Conservation (phyloP, 1,140 invertebrate species). For the Pogonomyrmex barbatus region DNA sequence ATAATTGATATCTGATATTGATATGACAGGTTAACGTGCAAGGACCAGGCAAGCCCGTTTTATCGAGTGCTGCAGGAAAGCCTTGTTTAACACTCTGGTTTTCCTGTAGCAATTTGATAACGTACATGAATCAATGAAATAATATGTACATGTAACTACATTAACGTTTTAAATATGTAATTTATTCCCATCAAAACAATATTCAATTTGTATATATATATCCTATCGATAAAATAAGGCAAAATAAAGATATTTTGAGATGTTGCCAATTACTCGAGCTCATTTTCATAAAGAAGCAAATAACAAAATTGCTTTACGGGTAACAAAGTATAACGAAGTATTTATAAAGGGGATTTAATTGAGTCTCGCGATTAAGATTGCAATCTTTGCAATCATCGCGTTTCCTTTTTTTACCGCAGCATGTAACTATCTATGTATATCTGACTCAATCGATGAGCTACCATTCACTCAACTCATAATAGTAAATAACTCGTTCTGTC, state of each 20-base stretch:
- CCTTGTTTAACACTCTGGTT: conserved; percentile 14
- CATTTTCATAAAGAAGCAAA: not conserved
- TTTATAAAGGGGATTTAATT: not conserved
- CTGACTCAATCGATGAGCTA: conserved; percentile 12
- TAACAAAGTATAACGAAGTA: not conserved
- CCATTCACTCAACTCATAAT: not conserved
- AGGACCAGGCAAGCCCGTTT: not conserved
- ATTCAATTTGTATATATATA: not conserved
- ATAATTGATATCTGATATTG: conserved; percentile 26
- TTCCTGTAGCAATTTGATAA: conserved; percentile 19
- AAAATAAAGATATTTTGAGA: not conserved
- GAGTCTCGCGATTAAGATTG: conserved; percentile 17
- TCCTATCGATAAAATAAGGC: not conserved
- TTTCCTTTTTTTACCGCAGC: not conserved
- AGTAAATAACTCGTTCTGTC: conserved; percentile 38
- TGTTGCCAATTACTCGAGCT: not conserved
- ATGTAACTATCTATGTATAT: not conserved
- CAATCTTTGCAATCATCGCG: not conserved
- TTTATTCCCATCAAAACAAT: not conserved
- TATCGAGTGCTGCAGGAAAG: conserved; percentile 26
- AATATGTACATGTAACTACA: not conserved
- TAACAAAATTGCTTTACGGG: not conserved
- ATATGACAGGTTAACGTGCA: conserved; percentile 7
- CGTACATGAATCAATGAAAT: not conserved
- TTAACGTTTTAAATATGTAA: not conserved